phyloP scores from a whole-genome alignment of 2,113 vertebrate genomes.

The Lophura nycthemera region DNA sequence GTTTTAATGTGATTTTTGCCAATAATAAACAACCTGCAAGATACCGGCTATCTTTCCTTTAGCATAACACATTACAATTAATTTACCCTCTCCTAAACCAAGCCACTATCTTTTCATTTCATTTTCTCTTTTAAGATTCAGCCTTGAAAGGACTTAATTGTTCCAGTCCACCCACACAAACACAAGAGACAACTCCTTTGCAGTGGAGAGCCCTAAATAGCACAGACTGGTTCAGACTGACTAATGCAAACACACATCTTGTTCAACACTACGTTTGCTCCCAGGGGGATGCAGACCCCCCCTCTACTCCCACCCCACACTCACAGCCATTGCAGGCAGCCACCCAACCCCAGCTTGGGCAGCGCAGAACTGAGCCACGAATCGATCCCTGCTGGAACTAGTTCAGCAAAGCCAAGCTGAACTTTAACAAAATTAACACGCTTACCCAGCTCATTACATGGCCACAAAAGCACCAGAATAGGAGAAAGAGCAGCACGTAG shows the following conservation, averaged over 20 bases:
- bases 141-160: conserved; percentile 52
- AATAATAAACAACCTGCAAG: neutral
- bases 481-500: neutral
- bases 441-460: neutral
- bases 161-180: conserved; percentile 66
- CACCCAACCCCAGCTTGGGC: neutral
- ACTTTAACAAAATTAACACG: neutral
- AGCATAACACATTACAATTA: accelerated
- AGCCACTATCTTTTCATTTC: conserved; percentile 18
- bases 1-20: neutral
- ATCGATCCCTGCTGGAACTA: accelerated
- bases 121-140: conserved; percentile 51
- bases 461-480: neutral
- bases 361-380: neutral
- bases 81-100: neutral
- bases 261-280: conserved; percentile 56
- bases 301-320: neutral
- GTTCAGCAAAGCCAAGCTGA: neutral
- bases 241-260: conserved; percentile 52
- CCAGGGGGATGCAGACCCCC: conserved; percentile 10
- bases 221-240: conserved; percentile 28
- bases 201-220: conserved; percentile 44
- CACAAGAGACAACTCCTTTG: conserved; percentile 28
- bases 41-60: neutral
- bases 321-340: neutral